Percentiles rank a stretch among this genome's conserved stretches.
Evolutionary conservation across 2,888 invertebrate species (phyloP).

Genomic region (Eilema caniola): DNA sequence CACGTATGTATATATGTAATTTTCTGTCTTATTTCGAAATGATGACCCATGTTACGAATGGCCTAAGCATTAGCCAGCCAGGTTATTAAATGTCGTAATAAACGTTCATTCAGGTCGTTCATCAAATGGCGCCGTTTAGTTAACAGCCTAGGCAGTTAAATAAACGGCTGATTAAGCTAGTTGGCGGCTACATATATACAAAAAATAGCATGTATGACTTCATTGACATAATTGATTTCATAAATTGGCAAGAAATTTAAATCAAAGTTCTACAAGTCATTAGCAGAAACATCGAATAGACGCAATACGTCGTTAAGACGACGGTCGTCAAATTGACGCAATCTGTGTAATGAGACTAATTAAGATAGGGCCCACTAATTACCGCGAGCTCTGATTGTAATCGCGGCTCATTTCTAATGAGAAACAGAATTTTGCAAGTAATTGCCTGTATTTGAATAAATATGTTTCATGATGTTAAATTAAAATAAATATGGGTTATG

Average conservation of each 20-base stretch:
- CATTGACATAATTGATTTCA: not conserved
- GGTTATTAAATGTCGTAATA: no score
- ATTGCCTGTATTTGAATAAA: slow-evolving; percentile 36
- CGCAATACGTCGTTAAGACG: slow-evolving; percentile 38
- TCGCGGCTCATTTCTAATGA: slow-evolving; percentile 52
- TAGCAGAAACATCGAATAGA: slow-evolving; percentile 9
- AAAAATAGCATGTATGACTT: not conserved
- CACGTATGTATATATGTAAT: no score
- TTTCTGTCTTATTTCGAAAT: no score
- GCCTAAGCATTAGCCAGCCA: no score
- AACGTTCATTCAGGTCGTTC: no score
- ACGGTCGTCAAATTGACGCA: slow-evolving; percentile 47
- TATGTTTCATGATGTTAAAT: not conserved
- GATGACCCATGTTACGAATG: no score
- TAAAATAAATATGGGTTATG: no score
- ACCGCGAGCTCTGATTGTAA: slow-evolving; percentile 56
- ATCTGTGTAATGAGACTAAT: slow-evolving; percentile 55
- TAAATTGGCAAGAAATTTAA: not conserved
- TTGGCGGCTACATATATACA: no score
- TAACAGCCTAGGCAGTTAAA: no score
- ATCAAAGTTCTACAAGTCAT: slow-evolving; percentile 35
- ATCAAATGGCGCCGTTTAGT: no score
- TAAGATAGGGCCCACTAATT: slow-evolving; percentile 54
- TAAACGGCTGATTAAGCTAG: no score
- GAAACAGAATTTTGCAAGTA: slow-evolving; percentile 46